Conservation (phyloP, 2,888 invertebrate species). For the Myopa testacea region DNA sequence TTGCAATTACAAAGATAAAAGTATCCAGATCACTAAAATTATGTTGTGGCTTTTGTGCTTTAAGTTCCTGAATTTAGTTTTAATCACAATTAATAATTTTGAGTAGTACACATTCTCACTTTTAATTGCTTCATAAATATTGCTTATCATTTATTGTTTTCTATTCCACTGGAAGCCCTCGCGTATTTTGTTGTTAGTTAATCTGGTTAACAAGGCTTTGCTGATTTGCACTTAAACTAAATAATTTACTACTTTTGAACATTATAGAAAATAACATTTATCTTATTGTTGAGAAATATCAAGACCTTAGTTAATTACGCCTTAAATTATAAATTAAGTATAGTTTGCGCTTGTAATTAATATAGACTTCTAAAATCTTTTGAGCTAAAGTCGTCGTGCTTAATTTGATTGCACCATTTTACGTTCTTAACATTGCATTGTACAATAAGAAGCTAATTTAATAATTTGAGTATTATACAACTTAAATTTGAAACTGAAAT, state of each 20-base stretch:
- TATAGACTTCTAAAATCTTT: neutral
- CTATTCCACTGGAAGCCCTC: slow-evolving; percentile 63
- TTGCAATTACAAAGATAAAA: too few species aligned
- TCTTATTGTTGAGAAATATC: neutral
- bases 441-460: slow-evolving; percentile 19
- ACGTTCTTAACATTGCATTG: slow-evolving; percentile 22
- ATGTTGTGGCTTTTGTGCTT: too few species aligned
- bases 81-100: too few species aligned
- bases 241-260: slow-evolving; percentile 35
- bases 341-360: slow-evolving; percentile 22
- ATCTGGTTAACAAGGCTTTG: slow-evolving; percentile 2
- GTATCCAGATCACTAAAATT: too few species aligned
- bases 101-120: neutral
- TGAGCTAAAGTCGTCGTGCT: slow-evolving; percentile 5
- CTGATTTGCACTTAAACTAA: slow-evolving; percentile 23
- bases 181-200: slow-evolving; percentile 55
- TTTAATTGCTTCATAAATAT: slow-evolving; percentile 19
- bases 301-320: neutral
- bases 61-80: too few species aligned
- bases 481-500: slow-evolving; percentile 1
- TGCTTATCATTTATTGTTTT: slow-evolving; percentile 27
- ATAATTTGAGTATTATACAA: slow-evolving; percentile 33
- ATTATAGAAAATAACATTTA: neutral
- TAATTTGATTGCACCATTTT: neutral
- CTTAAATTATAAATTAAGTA: slow-evolving; percentile 22